Conservation (phyloP, 2,113 vertebrate genomes). For the Natator depressus region DNA sequence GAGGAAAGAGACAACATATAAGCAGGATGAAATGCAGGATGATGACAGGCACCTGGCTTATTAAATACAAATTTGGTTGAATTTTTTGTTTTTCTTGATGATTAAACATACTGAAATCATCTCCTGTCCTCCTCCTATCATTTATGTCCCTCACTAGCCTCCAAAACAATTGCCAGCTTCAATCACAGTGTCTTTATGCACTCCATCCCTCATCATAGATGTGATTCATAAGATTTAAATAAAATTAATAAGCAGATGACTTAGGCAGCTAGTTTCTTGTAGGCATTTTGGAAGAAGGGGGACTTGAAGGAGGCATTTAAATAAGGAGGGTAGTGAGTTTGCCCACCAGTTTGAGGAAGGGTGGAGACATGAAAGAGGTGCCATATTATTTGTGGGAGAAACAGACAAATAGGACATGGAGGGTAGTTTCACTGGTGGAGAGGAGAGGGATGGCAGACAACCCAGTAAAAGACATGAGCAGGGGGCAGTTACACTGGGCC, state of each 20-base stretch:
- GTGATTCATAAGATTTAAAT: not conserved
- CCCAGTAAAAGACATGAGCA: not conserved
- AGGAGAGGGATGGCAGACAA: not conserved
- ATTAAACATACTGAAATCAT: slow-evolving; percentile 56
- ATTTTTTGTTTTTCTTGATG: not conserved
- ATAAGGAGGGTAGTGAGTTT: not conserved
- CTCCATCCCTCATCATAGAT: not conserved
- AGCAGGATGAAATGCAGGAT: slow-evolving; percentile 52
- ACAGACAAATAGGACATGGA: not conserved
- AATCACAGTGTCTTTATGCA: not conserved
- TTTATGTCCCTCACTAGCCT: not conserved
- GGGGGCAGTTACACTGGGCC: not conserved
- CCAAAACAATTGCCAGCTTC: not conserved
- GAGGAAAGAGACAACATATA: slow-evolving; percentile 68
- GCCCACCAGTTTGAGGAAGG: not conserved
- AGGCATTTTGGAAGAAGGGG: not conserved
- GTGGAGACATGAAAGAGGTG: not conserved
- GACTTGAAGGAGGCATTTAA: not conserved
- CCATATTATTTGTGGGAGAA: not conserved
- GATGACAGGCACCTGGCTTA: slow-evolving; percentile 46
- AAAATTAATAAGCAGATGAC: not conserved
- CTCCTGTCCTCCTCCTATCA: not conserved
- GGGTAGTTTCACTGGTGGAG: not conserved
- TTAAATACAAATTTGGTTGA: slow-evolving; percentile 49
- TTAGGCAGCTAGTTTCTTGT: not conserved